Base-by-base conservation (phyloP, 2,113 vertebrate species). In the Osmerus mordax region DNA sequence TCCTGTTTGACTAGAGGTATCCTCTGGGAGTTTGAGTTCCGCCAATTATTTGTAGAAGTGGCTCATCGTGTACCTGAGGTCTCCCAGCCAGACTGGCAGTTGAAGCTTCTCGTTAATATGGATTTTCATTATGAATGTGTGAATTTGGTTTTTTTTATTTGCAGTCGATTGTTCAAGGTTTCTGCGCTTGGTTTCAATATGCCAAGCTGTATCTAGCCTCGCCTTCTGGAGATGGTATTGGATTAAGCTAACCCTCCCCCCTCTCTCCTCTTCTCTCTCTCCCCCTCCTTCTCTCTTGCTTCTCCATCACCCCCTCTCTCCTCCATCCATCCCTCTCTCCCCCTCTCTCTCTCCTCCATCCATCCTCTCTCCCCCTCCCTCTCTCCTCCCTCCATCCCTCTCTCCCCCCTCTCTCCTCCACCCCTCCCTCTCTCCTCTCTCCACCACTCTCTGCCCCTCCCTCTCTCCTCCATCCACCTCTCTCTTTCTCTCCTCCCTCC, bases 1-100 rank as follows among this genome's bases (percentile, higher is more conserved):
- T 87, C 76, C 72, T 76, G 77, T 87, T 83, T 86, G 81, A 81
- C 76, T 79, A 29, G 73, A 87, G 78, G 76, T 82, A 78, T 90
- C 86, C 87, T 67, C 53, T 72, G 83, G 82, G 87, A 88, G 73
- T 84, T 73, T 64, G 74, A 87, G 77, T 83, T 76, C 73, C 76
- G 79, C 84, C 83, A 83, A 75, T 84, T 81, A 87, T 87, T 81
- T 88, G 72, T 84, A 80, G 78, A 78, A 80, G 67, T 78, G 74
- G 82, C 88, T 65, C n/a, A 55, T 66, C 12, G 3, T 14, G 18
- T 16, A 55, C 53, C 53, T 55, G 77, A 83, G 80, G 76, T 75
- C 77, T 56, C 59, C 86, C 86, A 86, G 82, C 79, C 65, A 84
- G 81, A 81, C 28, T 65, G 29, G 11, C 29, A 41, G 63, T 13